Evolutionary conservation across 2,888 invertebrate genomes (phyloP).

Genomic region (Ormyrus labotus): DNA sequence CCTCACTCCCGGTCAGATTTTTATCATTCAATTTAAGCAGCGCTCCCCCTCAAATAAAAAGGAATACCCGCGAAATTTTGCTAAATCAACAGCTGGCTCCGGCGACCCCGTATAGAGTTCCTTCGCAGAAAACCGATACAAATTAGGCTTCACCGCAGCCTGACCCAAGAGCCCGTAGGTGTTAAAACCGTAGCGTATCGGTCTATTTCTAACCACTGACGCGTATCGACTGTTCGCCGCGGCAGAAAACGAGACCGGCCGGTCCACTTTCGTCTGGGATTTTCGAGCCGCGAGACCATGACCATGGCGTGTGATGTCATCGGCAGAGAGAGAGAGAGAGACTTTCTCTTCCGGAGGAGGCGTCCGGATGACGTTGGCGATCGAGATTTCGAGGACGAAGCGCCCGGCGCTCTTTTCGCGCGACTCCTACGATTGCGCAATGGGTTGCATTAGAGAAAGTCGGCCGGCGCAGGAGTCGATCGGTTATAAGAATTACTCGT

Average conservation of each 20-base stretch:
- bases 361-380: too few relatives aligned
- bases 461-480: too few relatives aligned
- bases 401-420: background rate
- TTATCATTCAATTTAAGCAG: too few relatives aligned
- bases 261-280: constrained; percentile 51
- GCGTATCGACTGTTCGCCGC: background rate
- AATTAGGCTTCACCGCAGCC: too few relatives aligned
- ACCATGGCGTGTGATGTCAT: constrained; percentile 69
- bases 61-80: too few relatives aligned
- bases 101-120: too few relatives aligned
- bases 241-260: constrained; percentile 13
- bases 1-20: too few relatives aligned
- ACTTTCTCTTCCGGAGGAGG: constrained; percentile 69
- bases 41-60: too few relatives aligned
- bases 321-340: constrained; percentile 50
- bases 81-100: too few relatives aligned
- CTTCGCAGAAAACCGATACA: too few relatives aligned
- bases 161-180: constrained; percentile 5
- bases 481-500: too few relatives aligned
- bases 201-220: constrained; percentile 30
- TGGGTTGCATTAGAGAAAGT: constrained; percentile 53
- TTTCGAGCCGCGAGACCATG: constrained; percentile 65
- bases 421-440: constrained; percentile 15
- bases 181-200: background rate
- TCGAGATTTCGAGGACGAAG: background rate